These are phyloP conservation scores for Cheilosia variabilis DNA, from an alignment of 2,888 invertebrate species.

Conservation along the genomic window DNA sequence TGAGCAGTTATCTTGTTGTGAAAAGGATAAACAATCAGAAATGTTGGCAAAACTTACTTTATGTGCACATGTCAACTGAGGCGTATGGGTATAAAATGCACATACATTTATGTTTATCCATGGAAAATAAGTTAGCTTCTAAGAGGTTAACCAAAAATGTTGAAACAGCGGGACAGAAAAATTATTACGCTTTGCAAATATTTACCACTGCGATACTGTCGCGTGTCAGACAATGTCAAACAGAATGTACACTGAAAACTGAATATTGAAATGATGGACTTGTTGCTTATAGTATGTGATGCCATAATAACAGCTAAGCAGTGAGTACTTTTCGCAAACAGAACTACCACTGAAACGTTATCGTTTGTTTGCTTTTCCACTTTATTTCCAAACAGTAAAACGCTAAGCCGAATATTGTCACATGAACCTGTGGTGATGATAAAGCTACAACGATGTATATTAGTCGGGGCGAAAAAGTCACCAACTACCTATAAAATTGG, in stretches of 20 bases:
- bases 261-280: not conserved
- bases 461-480: too few species aligned
- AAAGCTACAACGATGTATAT: too few species aligned
- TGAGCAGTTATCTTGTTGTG: not conserved
- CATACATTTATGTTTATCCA: slow-evolving; percentile 5
- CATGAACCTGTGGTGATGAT: not conserved
- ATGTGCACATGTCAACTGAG: not conserved
- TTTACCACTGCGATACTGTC: slow-evolving; percentile 26
- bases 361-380: slow-evolving; percentile 28
- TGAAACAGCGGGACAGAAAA: too few species aligned
- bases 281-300: not conserved
- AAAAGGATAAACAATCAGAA: slow-evolving; percentile 19
- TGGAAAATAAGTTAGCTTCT: not conserved
- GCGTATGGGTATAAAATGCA: not conserved
- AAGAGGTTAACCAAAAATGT: not conserved
- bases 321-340: not conserved
- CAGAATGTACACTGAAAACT: not conserved
- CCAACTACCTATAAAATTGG: too few species aligned
- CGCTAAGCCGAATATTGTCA: not conserved
- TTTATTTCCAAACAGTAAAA: slow-evolving; percentile 30
- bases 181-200: not conserved
- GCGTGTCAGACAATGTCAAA: slow-evolving; percentile 34
- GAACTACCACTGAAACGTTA: slow-evolving; percentile 6
- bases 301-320: not conserved
- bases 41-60: not conserved